Base-by-base conservation (phyloP, 2,888 invertebrate species). In the Cheilosia vernalis region DNA sequence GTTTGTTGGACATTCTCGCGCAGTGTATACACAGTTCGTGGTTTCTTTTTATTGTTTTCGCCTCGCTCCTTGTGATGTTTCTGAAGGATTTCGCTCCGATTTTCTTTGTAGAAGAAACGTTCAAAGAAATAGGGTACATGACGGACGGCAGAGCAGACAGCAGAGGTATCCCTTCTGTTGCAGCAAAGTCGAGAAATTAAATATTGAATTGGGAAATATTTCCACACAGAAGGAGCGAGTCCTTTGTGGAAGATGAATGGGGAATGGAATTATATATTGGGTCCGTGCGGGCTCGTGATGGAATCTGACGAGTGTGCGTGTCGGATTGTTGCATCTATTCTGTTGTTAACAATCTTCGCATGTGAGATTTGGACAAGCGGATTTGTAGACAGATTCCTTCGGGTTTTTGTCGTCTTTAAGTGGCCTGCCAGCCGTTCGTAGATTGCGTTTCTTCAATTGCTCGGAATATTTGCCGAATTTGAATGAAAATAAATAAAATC, bases 161-260 rank as follows among this genome's bases (percentile, higher is more conserved):
- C 51, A 27, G 61, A 77, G 42, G 49, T 69, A 69, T 77, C 69
- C 61, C n/a, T 17, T 64, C 58, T 63, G 37, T 37, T 81, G 76
- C 64, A 69, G 61, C 40, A 56, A 76, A 85, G 80, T 67, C 61
- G 55, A 55, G 42, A 81, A 77, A 77, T 80, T 77, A 77, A 81
- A 85, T 81, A 81, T 81, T 76, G 85, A 81, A 84, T 84, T 84
- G 51, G 67, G 44, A 72, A 56, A 69, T 51, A 64, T 73, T 53
- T 73, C 55, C 27, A 37, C 33, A 9, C 30, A 27, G 27, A 72
- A 37, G 21, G 37, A 37, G 19, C 3, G 15, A 67, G 72, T 66
- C 47, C 60, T 64, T 76, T 53, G 76, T 44, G 9, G 61, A 85
- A 77, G 76, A 77, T 67, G 33, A 58, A 81, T 81, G 67, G 66